These are phyloP conservation scores for Microcebus jonahi DNA, from an alignment of 2,113 vertebrate genomes.

Conservation along the genomic window DNA sequence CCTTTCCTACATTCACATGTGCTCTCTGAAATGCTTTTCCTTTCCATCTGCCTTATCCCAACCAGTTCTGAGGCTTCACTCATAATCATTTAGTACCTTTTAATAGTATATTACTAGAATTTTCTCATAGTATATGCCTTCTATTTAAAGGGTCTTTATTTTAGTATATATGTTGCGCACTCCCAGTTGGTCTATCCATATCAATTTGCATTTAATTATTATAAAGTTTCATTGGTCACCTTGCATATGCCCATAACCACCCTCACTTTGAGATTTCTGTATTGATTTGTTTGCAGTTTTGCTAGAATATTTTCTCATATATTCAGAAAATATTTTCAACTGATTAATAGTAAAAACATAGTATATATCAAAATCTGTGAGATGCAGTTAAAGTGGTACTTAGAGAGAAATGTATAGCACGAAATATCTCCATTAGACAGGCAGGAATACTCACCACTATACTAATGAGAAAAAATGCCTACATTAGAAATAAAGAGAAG, in stretches of 20 bases:
- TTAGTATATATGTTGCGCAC: background rate
- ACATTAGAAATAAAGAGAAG: background rate
- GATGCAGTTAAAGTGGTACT: background rate
- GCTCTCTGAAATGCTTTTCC: background rate
- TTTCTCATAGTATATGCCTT: background rate
- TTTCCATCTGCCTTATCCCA: background rate
- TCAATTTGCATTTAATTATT: background rate
- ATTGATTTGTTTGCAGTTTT: conserved; percentile 20
- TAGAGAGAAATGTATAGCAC: background rate
- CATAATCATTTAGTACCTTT: background rate
- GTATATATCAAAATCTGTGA: background rate
- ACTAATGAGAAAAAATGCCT: background rate
- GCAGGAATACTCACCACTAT: background rate
- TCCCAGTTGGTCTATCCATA: background rate
- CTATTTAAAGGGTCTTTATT: background rate
- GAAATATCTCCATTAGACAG: background rate
- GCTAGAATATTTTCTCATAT: background rate
- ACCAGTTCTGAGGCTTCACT: background rate
- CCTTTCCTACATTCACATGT: background rate
- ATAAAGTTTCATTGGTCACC: background rate
- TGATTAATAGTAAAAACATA: background rate
- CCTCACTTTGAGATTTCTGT: background rate
- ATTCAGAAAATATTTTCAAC: conserved; percentile 30
- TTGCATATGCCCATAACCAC: background rate
- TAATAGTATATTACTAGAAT: background rate